Conservation (phyloP, 2,888 invertebrate species). For the Xylocampa areola region DNA sequence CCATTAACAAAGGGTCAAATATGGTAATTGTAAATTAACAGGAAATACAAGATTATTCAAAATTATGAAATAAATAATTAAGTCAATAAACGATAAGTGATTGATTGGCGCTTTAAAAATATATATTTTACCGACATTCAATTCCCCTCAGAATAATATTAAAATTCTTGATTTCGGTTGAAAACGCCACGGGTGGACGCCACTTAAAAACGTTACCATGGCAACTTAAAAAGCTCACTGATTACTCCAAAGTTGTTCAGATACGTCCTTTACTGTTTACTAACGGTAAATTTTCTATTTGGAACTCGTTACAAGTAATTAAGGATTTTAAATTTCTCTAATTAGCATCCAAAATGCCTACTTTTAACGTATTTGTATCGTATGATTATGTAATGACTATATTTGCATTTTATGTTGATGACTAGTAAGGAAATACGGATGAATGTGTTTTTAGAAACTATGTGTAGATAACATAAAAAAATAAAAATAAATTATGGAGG, state of each 20-base stretch:
- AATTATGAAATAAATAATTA: too few species aligned
- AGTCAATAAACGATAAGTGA: too few species aligned
- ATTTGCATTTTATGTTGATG: conserved; percentile 39
- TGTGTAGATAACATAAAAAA: too few species aligned
- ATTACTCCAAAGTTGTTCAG: conserved; percentile 39
- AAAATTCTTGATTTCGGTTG: too few species aligned
- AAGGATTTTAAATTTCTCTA: conserved; percentile 35
- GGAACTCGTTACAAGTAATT: conserved; percentile 31
- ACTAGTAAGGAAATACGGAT: not conserved
- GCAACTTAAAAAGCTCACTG: conserved; percentile 28
- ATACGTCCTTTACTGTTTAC: conserved; percentile 41
- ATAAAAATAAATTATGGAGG: too few species aligned
- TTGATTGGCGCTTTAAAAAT: too few species aligned
- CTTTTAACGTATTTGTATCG: conserved; percentile 11
- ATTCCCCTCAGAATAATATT: too few species aligned
- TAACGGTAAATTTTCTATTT: conserved; percentile 43
- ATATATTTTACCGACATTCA: too few species aligned
- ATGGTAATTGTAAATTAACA: too few species aligned
- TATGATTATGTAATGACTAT: conserved; percentile 16
- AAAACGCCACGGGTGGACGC: conserved; percentile 30
- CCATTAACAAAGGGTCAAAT: too few species aligned
- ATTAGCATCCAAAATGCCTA: conserved; percentile 27
- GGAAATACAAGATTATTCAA: too few species aligned
- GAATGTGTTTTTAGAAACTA: not conserved
- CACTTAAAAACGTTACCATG: conserved; percentile 6